A percentile compares a stretch with the other conserved stretches of the same genome.
phyloP scores from a whole-genome alignment of 2,113 vertebrate species.

The Plecturocebus donacophilus region DNA sequence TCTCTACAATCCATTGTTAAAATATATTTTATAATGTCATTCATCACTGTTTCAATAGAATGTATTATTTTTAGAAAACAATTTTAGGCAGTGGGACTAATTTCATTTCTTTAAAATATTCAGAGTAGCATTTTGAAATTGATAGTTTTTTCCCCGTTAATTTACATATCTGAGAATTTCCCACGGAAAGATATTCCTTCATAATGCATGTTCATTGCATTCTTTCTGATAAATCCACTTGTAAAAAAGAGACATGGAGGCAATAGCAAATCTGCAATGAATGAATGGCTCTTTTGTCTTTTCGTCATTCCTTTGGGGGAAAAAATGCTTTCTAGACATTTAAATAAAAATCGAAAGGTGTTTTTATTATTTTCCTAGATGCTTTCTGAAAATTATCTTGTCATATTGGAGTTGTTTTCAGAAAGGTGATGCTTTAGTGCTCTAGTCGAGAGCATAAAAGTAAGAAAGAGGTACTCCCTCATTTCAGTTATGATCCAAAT shows the following conservation, averaged over 20 bases:
- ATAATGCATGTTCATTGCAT: constrained; percentile 52
- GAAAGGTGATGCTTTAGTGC: background rate
- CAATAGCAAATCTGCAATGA: background rate
- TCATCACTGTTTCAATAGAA: background rate
- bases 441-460: background rate
- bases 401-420: background rate
- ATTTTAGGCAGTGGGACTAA: background rate
- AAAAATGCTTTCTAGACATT: background rate
- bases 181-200: constrained; percentile 56
- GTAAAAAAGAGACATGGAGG: background rate
- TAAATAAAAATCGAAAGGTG: background rate
- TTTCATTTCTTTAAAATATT: constrained; percentile 58
- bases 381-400: background rate
- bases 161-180: constrained; percentile 66
- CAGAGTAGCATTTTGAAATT: constrained; percentile 65
- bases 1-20: background rate
- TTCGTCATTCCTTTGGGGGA: background rate
- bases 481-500: background rate
- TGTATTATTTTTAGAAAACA: background rate
- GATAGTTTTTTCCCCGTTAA: constrained; percentile 71
- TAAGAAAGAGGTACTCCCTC: background rate
- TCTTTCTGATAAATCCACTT: constrained; percentile 43
- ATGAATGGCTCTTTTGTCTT: background rate
- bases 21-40: background rate
- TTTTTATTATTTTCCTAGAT: constrained; percentile 30